A percentile compares a stretch with the other conserved stretches of the same genome.
Conservation (phyloP, 2,113 vertebrate species). For the Malurus melanocephalus region DNA sequence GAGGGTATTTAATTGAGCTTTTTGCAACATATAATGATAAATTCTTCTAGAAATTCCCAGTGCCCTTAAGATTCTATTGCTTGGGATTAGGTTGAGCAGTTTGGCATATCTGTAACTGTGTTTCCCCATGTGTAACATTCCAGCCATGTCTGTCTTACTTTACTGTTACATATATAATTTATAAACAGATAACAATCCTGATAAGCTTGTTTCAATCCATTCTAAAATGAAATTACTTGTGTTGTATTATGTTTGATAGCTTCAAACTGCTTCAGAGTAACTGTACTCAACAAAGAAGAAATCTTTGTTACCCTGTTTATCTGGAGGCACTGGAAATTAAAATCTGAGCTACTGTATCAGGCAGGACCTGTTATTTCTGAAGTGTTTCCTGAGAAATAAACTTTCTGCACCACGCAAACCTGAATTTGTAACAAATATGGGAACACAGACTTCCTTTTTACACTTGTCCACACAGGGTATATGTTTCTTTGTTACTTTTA, state of each 20-base stretch:
- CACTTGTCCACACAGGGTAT: background rate
- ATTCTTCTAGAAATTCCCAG: constrained; percentile 55
- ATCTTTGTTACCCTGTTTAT: constrained; percentile 47
- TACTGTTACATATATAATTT: constrained; percentile 69
- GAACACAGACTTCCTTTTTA: background rate
- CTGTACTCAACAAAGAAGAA: constrained; percentile 57
- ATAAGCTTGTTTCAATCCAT: constrained; percentile 68
- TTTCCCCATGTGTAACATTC: constrained; percentile 57
- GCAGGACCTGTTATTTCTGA: background rate
- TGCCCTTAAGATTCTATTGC: constrained; percentile 41
- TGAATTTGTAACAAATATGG: background rate
- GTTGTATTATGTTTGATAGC: constrained; percentile 56
- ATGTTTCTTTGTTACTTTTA: background rate
- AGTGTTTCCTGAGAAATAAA: background rate
- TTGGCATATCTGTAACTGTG: constrained; percentile 53
- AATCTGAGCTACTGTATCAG: background rate
- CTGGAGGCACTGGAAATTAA: constrained; percentile 45
- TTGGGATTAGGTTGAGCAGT: constrained; percentile 56
- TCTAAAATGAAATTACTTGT: constrained; percentile 64
- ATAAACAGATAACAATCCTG: constrained; percentile 70
- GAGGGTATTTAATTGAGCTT: constrained; percentile 34
- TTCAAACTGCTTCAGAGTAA: constrained; percentile 66
- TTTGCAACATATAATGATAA: constrained; percentile 33
- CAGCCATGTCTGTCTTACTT: constrained; percentile 62
- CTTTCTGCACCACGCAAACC: background rate